Percentiles rank a stretch among this genome's conserved stretches.
Conservation (phyloP, 2,888 invertebrate species). For the Diarsia rubi region DNA sequence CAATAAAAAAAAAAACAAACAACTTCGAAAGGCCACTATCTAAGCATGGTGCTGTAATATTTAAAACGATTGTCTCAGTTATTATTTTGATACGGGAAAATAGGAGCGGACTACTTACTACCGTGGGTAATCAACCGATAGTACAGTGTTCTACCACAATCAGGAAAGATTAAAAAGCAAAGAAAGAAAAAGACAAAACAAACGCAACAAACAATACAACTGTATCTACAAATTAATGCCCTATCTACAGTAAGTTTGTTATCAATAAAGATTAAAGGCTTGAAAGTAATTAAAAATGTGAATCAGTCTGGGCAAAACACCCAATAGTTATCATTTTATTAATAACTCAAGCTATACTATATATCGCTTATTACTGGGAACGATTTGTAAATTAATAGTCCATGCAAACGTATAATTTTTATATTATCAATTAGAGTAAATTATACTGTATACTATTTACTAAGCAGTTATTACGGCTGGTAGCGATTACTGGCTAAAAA, state of each 20-base stretch:
- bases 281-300: conserved; percentile 15
- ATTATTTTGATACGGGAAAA: no score
- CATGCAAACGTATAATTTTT: conserved; percentile 4
- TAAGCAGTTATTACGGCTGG: background rate
- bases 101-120: background rate
- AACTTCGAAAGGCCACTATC: no score
- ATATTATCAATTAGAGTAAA: conserved; percentile 1
- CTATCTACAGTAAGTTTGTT: conserved; percentile 5
- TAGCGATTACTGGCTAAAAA: conserved; percentile 6
- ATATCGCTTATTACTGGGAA: background rate
- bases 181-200: background rate
- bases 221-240: background rate
- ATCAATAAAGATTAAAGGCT: conserved; percentile 11
- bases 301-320: conserved; percentile 11
- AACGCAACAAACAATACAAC: background rate
- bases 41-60: no score
- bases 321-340: conserved; percentile 1
- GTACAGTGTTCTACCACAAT: background rate
- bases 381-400: conserved; percentile 5
- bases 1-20: no score
- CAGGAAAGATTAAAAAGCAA: background rate
- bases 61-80: no score
- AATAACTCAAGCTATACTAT: conserved; percentile 2
- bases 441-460: background rate
- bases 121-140: background rate